Evolutionary conservation across 1,140 invertebrate genomes (phyloP).

Genomic region (Odontomachus brunneus): DNA sequence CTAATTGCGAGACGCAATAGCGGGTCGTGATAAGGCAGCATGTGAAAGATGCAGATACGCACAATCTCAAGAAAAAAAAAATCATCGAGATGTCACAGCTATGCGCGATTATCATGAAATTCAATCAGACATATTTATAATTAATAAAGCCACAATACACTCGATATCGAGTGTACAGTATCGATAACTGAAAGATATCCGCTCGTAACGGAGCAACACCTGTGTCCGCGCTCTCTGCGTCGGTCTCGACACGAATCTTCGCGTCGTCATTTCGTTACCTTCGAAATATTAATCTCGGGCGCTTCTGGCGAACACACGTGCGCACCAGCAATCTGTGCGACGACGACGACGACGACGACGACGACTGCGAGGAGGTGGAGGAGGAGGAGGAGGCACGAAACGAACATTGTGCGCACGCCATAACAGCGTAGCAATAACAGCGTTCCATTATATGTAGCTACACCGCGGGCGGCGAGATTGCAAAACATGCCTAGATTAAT

Average conservation of each 20-base stretch:
- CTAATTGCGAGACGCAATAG: neutral
- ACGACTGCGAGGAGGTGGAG: neutral
- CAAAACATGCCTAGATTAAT: conserved; percentile 86
- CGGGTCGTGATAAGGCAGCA: no score
- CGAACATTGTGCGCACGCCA: conserved; percentile 82
- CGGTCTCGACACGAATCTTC: conserved; percentile 35
- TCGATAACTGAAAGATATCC: neutral
- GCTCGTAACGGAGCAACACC: conserved; percentile 13
- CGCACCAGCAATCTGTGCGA: conserved; percentile 68
- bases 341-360: conserved; percentile 65
- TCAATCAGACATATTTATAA: no score
- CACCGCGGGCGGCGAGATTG: conserved; percentile 81
- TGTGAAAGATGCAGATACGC: neutral
- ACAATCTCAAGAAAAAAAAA: neutral
- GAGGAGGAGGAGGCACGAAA: conserved; percentile 64
- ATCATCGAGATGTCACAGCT: no score
- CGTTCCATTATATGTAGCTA: conserved; percentile 83
- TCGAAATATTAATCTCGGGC: conserved; percentile 82
- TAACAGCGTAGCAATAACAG: conserved; percentile 83
- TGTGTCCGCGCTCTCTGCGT: conserved; percentile 24
- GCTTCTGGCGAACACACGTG: conserved; percentile 65
- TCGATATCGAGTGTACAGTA: no score
- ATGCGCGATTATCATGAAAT: no score
- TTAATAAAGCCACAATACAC: no score
- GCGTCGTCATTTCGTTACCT: conserved; percentile 76